Percentiles rank a stretch among this genome's conserved stretches.
Evolutionary conservation across 2,113 vertebrate species (phyloP).

Genomic region (Varanus salvator): DNA sequence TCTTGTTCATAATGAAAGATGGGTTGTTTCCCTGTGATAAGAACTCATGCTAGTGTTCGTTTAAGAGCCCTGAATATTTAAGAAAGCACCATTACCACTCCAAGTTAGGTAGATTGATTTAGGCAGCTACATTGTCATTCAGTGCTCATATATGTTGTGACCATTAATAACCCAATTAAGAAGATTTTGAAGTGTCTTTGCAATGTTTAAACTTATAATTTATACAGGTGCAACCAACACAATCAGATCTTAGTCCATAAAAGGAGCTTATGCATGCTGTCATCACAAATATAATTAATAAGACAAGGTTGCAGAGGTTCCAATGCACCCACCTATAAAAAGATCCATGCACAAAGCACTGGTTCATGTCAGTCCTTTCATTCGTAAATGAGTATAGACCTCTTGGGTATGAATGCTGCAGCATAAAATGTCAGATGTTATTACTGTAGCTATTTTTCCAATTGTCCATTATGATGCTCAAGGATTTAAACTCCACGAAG

Average conservation of each 20-base stretch:
- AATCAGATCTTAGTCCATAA: background rate
- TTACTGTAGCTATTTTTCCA: constrained; percentile 9
- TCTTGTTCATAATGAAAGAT: background rate
- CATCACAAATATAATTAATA: constrained; percentile 21
- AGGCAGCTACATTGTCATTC: background rate
- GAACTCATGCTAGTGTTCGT: background rate
- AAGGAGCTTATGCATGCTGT: background rate
- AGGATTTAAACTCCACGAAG: background rate
- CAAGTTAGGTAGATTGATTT: background rate
- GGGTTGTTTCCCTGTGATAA: background rate
- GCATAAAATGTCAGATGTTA: constrained; percentile 12
- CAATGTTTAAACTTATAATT: background rate
- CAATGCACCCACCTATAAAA: background rate
- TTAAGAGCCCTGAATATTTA: background rate
- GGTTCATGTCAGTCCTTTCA: background rate
- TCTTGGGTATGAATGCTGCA: constrained; percentile 1
- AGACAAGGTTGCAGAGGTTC: background rate
- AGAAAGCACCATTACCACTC: fast-evolving
- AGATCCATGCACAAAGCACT: background rate
- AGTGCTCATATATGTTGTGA: background rate
- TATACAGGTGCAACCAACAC: background rate
- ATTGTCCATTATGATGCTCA: background rate
- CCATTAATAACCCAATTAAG: background rate
- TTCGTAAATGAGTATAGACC: constrained; percentile 8
- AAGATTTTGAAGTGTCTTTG: background rate